Conservation (phyloP, 2,797 vertebrate species). For the Okamejei kenojei region DNA sequence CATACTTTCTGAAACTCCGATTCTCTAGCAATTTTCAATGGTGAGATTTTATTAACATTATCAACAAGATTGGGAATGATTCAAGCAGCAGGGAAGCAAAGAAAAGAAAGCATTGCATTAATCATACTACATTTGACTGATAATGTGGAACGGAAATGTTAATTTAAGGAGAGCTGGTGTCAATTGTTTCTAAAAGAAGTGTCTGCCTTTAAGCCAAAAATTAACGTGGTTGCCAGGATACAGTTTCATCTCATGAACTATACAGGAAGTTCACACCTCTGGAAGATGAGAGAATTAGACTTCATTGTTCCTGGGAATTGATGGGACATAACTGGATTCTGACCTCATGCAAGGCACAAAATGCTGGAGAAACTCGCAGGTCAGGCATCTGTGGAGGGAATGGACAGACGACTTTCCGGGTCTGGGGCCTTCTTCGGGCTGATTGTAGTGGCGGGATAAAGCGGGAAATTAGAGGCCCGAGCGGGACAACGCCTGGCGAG, state of each 20-base stretch:
- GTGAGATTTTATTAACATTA: background rate
- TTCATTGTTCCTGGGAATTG: background rate
- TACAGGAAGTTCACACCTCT: constrained; percentile 11
- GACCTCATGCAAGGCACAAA: background rate
- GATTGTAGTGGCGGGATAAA: no score
- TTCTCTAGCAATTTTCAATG: background rate
- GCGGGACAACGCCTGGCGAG: no score
- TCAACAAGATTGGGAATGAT: background rate
- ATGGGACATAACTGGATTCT: background rate
- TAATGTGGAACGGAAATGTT: background rate
- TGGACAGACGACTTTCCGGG: no score
- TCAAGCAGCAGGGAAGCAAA: background rate
- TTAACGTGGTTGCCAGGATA: background rate
- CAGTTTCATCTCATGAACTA: background rate
- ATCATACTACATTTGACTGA: background rate
- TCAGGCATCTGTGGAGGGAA: no score
- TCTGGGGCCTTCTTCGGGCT: no score
- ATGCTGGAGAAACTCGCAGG: no score
- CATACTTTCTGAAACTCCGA: background rate
- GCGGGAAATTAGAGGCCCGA: no score
- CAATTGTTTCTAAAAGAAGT: background rate
- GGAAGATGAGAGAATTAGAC: background rate
- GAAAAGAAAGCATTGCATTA: background rate
- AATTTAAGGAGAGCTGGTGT: background rate
- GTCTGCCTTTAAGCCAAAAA: background rate